phyloP scores from a whole-genome alignment of 2,888 invertebrate genomes.

The Phanerotoma sp. region DNA sequence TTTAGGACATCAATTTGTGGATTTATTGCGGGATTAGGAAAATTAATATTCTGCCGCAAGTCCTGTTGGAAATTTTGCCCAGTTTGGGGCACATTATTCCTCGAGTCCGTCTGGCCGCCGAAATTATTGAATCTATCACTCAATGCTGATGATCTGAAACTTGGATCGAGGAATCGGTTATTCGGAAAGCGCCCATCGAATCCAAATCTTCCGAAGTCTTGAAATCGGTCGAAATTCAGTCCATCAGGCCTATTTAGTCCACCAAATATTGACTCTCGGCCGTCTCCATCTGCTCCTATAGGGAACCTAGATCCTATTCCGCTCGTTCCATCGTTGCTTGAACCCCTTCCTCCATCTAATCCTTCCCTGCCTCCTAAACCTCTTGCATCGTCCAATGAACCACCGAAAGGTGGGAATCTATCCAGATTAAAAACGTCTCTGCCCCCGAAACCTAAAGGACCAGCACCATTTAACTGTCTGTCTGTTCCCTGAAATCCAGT shows the following conservation, averaged over 20 bases:
- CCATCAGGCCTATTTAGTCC: constrained; percentile 26
- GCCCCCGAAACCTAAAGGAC: not conserved
- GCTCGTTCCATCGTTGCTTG: too few species aligned
- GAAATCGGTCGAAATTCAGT: constrained; percentile 27
- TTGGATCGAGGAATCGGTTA: constrained; percentile 20
- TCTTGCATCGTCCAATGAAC: too few species aligned
- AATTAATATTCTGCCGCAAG: constrained; percentile 25
- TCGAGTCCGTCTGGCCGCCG: constrained; percentile 1
- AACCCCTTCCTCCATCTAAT: too few species aligned
- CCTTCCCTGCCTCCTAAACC: too few species aligned
- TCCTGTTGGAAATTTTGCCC: constrained; percentile 15
- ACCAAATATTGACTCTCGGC: too few species aligned
- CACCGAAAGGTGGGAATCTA: too few species aligned
- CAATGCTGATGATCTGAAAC: constrained; percentile 5
- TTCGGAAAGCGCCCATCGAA: constrained; percentile 25
- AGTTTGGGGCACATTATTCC: constrained; percentile 9
- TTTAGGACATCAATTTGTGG: too few species aligned
- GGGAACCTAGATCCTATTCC: too few species aligned
- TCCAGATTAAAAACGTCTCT: too few species aligned
- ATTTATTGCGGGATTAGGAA: constrained; percentile 22
- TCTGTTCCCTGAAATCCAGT: not conserved
- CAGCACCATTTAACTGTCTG: too few species aligned
- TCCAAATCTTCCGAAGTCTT: constrained; percentile 28
- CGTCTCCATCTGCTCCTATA: too few species aligned
- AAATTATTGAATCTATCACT: constrained; percentile 14